Evolutionary conservation across 2,113 vertebrate species (phyloP).

Genomic region (Calonectris borealis): DNA sequence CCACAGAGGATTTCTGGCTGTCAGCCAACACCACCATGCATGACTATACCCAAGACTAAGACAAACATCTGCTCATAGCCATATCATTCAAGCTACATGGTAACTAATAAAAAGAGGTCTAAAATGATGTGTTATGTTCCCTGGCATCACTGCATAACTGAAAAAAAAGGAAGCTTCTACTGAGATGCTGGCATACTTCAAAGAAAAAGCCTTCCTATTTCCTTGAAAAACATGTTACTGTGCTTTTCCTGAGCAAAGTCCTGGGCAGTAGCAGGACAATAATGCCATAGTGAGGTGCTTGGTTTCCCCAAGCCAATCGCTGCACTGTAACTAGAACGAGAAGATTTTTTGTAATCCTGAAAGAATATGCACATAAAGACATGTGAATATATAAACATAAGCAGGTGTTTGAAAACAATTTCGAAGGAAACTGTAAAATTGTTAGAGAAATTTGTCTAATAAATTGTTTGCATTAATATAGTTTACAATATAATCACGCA

Average conservation of each 20-base stretch:
- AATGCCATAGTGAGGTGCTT: background rate
- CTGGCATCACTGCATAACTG: background rate
- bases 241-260: background rate
- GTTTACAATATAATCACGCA: background rate
- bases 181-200: background rate
- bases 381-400: background rate
- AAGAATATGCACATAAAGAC: background rate
- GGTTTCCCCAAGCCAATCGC: background rate
- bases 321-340: background rate
- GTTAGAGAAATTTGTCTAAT: background rate
- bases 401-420: background rate
- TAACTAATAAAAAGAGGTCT: background rate
- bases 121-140: background rate
- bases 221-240: background rate
- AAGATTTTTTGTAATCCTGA: background rate
- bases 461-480: background rate
- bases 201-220: background rate
- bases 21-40: background rate
- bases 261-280: background rate
- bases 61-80: background rate
- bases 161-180: background rate
- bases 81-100: background rate
- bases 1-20: background rate
- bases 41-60: background rate
- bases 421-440: background rate